Base-by-base conservation (phyloP, 1,140 invertebrate species). In the Muscidifurax raptorellus region DNA sequence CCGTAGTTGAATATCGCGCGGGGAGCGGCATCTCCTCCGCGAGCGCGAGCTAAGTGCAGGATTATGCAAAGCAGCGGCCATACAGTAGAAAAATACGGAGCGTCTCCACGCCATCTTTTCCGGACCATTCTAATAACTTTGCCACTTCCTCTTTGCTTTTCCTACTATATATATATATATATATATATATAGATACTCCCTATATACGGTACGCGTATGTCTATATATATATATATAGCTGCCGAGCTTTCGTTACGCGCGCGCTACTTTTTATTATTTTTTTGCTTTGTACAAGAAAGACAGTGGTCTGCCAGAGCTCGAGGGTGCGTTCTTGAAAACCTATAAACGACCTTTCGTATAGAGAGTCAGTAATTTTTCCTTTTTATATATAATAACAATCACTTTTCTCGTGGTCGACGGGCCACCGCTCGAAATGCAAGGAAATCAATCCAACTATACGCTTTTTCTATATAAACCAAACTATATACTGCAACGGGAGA, bases 21-120 rank as follows among this genome's bases (percentile, higher is more conserved):
- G 7, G 18, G 25, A 59, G 67, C 18, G 36, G 86, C 85, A 86
- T 80, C 67, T 80, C 75, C 47, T 32, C 32, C 84, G 85, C 69
- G 74, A 76, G 72, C 59, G 89, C 91, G 92, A 93, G 92, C 92
- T 93, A 93, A 93, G 92, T 93, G 92, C 92, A 89, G 92, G 92
- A 93, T 93, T 93, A 93, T 93, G 92, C 92, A 93, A 93, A 93
- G 89, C 91, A 93, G 91, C 89, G 92, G 91, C 92, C 92, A 93
- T 93, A 93, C 92, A 93, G 91, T 93, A 93, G 93, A 93, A 93
- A 93, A 93, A 93, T 93, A 93, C 92, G 92, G 92, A 93, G 92
- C 92, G 90, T 92, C 92, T 93, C 92, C 87, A 90, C 92, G 92
- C 92, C 92, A 93, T 93, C 92, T 93, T 93, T 93, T 93, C 92